phyloP scores from a whole-genome alignment of 2,113 vertebrate species.

The Caretta caretta region DNA sequence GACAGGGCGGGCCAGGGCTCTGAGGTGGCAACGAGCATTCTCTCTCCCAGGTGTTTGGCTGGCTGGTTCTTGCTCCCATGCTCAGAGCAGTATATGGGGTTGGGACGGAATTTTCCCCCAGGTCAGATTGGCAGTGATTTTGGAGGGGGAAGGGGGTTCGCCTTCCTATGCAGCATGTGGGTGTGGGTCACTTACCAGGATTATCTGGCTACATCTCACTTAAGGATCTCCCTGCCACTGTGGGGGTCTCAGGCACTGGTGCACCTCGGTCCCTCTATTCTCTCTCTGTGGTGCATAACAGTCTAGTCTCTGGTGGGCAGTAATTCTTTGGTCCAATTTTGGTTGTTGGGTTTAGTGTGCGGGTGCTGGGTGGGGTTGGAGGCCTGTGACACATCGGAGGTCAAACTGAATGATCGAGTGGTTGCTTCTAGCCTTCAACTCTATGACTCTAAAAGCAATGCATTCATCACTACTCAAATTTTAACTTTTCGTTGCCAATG shows the following conservation, averaged over 20 bases:
- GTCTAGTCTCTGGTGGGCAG: neutral
- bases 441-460: neutral
- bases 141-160: no score
- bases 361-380: neutral
- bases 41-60: neutral
- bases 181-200: neutral
- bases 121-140: neutral
- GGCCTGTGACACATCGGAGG: neutral
- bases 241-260: neutral
- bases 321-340: neutral
- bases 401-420: neutral
- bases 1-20: neutral
- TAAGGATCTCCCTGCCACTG: no score
- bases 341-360: neutral
- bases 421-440: neutral
- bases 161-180: no score
- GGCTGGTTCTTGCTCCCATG: neutral
- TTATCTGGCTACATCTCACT: neutral
- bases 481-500: conserved; percentile 26
- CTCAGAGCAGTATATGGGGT: neutral
- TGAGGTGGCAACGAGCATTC: neutral
- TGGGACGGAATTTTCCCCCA: neutral
- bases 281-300: neutral
- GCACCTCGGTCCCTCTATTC: neutral
- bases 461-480: conserved; percentile 56